Base-by-base conservation (phyloP, 2,888 invertebrate species). In the Agonopterix arenella region DNA sequence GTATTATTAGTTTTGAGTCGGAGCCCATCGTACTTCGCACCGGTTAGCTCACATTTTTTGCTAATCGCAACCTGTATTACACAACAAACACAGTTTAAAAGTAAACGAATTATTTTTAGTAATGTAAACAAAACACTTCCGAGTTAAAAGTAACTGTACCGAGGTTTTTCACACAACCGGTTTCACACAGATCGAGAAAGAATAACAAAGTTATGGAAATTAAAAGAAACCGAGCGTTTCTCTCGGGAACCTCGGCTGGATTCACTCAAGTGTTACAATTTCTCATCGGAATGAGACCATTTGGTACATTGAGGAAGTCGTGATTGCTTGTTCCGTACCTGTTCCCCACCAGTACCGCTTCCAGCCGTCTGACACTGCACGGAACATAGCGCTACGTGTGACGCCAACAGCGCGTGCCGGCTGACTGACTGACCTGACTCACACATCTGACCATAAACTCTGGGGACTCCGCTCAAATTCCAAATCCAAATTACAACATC, bases 261-360 rank as follows among this genome's bases (percentile, higher is more conserved):
- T 28, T 45, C 43, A 49, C 44, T 46, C 11, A 38, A 46, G 45
- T 18, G 38, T 36, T 28, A 13, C 44, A 40, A 47, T 57, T 61
- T 63, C 52, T 59, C 63, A 65, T 60, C 44, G 57, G 60, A 57
- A 64, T 59, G 16, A 57, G 58, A 67, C 57, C 66, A 70, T 72
- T 73, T 60, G 55, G 58, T 62, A 28, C 28, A 78, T 73, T 72
- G 75, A 80, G 80, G 80, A 80, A 72, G 76, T 75, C 58, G 64
- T 76, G 70, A 81, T 82, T 74, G 70, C 65, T 73, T 60, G 73
- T 80, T 81, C 76, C 82, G 76, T 85, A 89, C 89, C 89, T 86
- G 86, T 80, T 67, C 89, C 89, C 86, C 88, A 88, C 88, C 88
- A 89, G 66, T 83, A 89, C 60, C 82, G 80, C 68, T 86, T 88